Conservation (phyloP, 2,888 invertebrate species). For the Sturmia bella region DNA sequence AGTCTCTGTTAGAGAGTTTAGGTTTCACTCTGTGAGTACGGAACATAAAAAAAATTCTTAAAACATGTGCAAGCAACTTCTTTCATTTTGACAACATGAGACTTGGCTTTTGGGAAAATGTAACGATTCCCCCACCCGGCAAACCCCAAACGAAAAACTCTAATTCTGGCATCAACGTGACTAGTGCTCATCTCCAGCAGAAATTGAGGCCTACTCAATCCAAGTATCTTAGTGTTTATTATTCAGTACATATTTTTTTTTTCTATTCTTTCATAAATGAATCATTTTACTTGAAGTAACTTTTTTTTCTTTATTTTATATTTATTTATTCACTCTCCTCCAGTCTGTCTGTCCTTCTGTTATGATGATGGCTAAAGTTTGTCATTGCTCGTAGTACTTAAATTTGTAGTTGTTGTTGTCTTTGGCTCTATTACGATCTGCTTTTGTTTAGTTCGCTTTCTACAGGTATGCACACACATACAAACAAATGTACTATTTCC, state of each 20-base stretch:
- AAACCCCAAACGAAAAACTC: too few species aligned
- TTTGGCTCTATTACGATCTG: constrained; percentile 33
- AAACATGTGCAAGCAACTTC: too few species aligned
- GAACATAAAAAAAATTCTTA: too few species aligned
- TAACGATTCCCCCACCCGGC: too few species aligned
- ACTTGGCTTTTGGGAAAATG: too few species aligned
- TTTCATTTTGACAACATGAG: too few species aligned
- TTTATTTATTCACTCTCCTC: background rate
- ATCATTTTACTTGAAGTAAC: constrained; percentile 26
- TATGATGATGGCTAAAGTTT: constrained; percentile 19
- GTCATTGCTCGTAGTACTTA: constrained; percentile 15
- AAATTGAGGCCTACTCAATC: background rate
- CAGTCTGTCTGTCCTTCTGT: constrained; percentile 26
- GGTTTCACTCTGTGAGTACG: too few species aligned
- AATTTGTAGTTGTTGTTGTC: constrained; percentile 22
- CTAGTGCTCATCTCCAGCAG: too few species aligned
- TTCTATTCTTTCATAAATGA: background rate
- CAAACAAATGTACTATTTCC: background rate
- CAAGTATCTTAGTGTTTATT: background rate
- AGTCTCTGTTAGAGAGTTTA: too few species aligned
- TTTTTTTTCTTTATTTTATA: constrained; percentile 2
- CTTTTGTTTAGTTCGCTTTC: constrained; percentile 32
- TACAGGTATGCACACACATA: too few species aligned
- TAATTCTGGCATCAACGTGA: too few species aligned
- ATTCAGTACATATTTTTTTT: background rate